phyloP scores from a whole-genome alignment of 2,113 vertebrate genomes.

The Leuciscus idus region DNA sequence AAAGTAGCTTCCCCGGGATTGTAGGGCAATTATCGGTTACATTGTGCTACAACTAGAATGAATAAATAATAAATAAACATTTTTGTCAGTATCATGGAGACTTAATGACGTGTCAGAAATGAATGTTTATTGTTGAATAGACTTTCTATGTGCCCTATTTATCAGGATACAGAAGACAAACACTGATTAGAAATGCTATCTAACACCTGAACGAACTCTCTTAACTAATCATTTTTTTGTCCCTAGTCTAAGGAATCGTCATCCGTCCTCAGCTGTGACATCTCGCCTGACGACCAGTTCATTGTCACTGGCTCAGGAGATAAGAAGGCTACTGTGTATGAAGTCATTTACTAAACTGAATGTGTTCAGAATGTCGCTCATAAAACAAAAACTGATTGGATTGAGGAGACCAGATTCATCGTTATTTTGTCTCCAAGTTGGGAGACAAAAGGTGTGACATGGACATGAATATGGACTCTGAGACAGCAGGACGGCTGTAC shows the following conservation, averaged over 20 bases:
- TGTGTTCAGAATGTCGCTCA: conserved; percentile 43
- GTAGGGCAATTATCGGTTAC: neutral
- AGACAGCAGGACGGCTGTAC: conserved; percentile 58
- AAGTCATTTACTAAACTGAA: conserved; percentile 92
- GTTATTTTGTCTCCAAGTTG: conserved; percentile 66
- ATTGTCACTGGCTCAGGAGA: conserved; percentile 97
- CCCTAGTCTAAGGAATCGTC: conserved; percentile 94
- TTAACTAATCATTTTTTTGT: conserved; percentile 18
- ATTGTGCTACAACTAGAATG: too few species aligned
- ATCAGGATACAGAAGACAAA: neutral
- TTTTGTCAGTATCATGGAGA: neutral
- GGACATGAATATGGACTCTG: conserved; percentile 22
- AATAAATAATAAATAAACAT: too few species aligned
- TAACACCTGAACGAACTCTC: neutral
- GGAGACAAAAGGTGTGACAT: conserved; percentile 55
- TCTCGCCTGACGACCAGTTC: conserved; percentile 95
- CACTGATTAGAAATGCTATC: neutral
- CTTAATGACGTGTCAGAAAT: neutral
- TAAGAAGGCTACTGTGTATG: conserved; percentile 97
- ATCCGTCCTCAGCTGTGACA: conserved; percentile 95
- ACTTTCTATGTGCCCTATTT: neutral
- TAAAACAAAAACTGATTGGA: conserved; percentile 49
- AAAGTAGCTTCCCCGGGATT: neutral
- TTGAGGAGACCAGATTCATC: conserved; percentile 20
- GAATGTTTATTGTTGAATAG: neutral